phyloP scores from a whole-genome alignment of 2,888 invertebrate genomes.

The Ptilodon capucinus region DNA sequence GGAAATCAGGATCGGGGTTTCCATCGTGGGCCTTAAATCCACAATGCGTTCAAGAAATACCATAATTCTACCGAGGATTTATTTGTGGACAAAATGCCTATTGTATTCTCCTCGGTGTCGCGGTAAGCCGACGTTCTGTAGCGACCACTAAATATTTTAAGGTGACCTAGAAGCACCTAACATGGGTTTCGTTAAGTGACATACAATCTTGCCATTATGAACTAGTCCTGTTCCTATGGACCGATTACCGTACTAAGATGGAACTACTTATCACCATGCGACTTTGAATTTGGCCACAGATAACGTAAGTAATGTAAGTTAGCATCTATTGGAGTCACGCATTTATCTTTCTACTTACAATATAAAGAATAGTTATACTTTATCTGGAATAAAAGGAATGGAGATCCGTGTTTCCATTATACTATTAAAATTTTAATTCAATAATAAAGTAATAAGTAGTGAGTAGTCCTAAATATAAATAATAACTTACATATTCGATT shows the following conservation, averaged over 20 bases:
- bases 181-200: neutral
- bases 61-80: neutral
- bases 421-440: too few relatives aligned
- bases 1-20: neutral
- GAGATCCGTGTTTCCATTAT: too few relatives aligned
- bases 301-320: too few relatives aligned
- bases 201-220: neutral
- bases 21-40: neutral
- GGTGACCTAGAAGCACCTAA: neutral
- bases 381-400: too few relatives aligned
- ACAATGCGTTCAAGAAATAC: neutral
- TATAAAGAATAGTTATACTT: too few relatives aligned
- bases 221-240: neutral
- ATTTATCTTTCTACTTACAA: too few relatives aligned
- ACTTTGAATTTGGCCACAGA: too few relatives aligned
- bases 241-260: neutral
- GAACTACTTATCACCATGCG: too few relatives aligned
- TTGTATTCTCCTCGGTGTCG: neutral
- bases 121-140: neutral
- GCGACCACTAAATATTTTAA: neutral
- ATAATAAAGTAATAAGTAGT: too few relatives aligned
- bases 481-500: constrained; percentile 26
- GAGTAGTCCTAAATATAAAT: neutral
- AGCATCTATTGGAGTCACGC: too few relatives aligned
- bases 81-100: neutral